A percentile compares a stretch with the other conserved stretches of the same genome.
Evolutionary conservation across 2,888 invertebrate species (phyloP).

Genomic region (Tholera decimalis): DNA sequence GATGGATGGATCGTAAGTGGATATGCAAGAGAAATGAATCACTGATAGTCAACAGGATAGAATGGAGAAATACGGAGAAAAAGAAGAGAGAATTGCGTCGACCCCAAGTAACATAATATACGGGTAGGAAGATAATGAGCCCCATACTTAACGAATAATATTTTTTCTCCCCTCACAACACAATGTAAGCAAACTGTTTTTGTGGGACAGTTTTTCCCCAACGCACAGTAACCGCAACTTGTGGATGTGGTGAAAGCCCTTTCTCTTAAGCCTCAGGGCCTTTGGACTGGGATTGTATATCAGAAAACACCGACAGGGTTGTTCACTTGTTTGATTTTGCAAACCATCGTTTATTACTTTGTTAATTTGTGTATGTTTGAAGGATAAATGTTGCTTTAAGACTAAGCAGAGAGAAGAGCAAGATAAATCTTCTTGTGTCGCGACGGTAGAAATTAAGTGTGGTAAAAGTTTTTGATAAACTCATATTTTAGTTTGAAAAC

Average conservation of each 20-base stretch:
- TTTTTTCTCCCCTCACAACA: neutral
- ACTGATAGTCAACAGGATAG: too few species aligned
- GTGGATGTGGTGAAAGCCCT: conserved; percentile 48
- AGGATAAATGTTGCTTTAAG: conserved; percentile 17
- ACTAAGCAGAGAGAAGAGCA: too few species aligned
- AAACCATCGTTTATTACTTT: conserved; percentile 25
- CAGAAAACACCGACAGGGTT: conserved; percentile 9
- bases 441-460: neutral
- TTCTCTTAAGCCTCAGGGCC: conserved; percentile 25
- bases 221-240: conserved; percentile 33
- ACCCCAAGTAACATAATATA: too few species aligned
- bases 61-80: too few species aligned
- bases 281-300: conserved; percentile 40
- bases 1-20: too few species aligned
- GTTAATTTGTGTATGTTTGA: conserved; percentile 38
- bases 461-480: neutral
- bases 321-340: conserved; percentile 41
- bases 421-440: neutral
- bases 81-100: too few species aligned
- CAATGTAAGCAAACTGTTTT: conserved; percentile 10
- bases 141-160: neutral
- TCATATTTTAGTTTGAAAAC: too few species aligned
- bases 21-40: too few species aligned
- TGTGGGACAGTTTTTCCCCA: conserved; percentile 39
- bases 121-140: too few species aligned